A percentile compares a stretch with the other conserved stretches of the same genome.
Evolutionary conservation across 2,797 vertebrate genomes (phyloP).

Genomic region (Labroides dimidiatus): DNA sequence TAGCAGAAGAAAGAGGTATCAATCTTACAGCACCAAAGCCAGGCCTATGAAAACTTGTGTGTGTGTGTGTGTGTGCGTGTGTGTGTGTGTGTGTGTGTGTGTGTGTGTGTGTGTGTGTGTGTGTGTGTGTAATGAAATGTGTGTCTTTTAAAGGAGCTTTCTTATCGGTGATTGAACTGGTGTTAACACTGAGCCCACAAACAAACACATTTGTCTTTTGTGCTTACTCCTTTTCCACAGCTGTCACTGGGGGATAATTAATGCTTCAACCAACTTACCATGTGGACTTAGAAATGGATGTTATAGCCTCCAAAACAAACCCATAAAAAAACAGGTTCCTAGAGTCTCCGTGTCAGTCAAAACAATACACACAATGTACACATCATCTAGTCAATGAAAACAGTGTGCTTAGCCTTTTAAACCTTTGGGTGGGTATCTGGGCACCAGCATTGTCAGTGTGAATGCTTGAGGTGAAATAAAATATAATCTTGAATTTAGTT

Average conservation of each 20-base stretch:
- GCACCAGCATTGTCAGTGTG: no score
- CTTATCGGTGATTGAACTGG: conserved; percentile 39
- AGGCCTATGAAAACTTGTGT: conserved; percentile 9
- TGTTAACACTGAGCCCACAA: conserved; percentile 56
- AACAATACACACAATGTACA: no score
- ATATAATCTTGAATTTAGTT: no score
- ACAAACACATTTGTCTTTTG: conserved; percentile 70
- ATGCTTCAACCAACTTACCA: conserved; percentile 56
- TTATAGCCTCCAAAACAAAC: not conserved
- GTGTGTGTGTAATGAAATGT: not conserved
- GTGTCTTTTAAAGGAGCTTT: conserved; percentile 31
- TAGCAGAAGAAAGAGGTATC: conserved; percentile 27
- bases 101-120: no score
- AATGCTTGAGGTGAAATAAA: no score
- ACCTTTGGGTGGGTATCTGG: no score
- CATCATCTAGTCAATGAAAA: no score
- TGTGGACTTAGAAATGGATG: conserved; percentile 59
- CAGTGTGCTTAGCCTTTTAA: no score
- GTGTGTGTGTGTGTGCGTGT: no score
- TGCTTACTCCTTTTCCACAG: conserved; percentile 52
- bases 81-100: no score
- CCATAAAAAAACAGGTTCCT: no score
- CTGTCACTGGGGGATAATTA: conserved; percentile 72
- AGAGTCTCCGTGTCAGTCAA: no score
- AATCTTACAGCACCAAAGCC: not conserved